Percentiles rank a stretch among this genome's conserved stretches.
Conservation (phyloP, 2,113 vertebrate species). For the Mionectes macconnelli region DNA sequence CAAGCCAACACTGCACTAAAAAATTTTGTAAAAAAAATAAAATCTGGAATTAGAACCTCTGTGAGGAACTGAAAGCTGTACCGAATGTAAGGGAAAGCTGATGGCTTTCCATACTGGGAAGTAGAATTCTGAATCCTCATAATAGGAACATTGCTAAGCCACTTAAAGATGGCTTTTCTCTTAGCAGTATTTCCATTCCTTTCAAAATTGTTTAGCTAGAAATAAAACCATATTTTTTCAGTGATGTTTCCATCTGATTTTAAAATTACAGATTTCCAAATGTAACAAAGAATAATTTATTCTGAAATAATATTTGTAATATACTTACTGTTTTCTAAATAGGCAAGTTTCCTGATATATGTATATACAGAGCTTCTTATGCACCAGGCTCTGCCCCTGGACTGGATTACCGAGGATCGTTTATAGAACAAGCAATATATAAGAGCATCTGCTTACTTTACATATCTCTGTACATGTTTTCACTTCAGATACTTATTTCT, state of each 20-base stretch:
- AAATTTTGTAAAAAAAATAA: not conserved
- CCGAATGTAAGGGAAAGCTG: not conserved
- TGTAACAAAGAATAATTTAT: not conserved
- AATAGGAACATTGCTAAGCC: not conserved
- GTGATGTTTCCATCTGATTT: not conserved
- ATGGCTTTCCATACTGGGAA: not conserved
- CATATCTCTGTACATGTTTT: not conserved
- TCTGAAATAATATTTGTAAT: not conserved
- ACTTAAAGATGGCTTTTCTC: not conserved
- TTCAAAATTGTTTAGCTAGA: not conserved
- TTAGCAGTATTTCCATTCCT: not conserved
- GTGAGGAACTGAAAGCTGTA: not conserved
- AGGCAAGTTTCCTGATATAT: not conserved
- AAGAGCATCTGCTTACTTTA: not conserved
- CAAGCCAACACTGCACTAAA: not conserved
- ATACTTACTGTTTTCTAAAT: not conserved
- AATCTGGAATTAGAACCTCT: not conserved
- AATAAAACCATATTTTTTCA: not conserved
- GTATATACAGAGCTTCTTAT: not conserved
- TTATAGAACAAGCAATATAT: not conserved
- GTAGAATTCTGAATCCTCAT: not conserved
- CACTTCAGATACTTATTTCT: not conserved
- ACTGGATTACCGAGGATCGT: not conserved
- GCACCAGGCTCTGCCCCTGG: not conserved
- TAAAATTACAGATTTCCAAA: not conserved